Evolutionary conservation across 2,113 vertebrate genomes (phyloP).

Genomic region (Hemicordylus capensis): DNA sequence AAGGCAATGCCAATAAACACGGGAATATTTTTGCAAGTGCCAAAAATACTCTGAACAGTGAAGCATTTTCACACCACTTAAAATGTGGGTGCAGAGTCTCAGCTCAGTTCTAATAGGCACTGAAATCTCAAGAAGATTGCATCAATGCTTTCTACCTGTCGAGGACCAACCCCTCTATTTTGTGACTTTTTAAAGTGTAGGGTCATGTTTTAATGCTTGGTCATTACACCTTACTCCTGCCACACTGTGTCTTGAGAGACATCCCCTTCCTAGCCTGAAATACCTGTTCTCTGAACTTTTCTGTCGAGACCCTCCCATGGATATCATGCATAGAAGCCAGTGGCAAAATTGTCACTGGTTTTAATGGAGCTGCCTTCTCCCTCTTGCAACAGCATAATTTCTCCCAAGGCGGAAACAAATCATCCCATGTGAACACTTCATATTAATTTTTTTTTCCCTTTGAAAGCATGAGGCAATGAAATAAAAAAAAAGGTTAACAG

Average conservation of each 20-base stretch:
- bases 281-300: background rate
- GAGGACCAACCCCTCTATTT: background rate
- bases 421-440: background rate
- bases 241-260: background rate
- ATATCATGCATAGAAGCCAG: background rate
- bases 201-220: background rate
- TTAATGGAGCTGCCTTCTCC: background rate
- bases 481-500: constrained; percentile 15
- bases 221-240: background rate
- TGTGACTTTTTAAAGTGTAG: background rate
- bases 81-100: too few relatives aligned
- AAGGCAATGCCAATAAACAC: background rate
- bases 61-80: too few relatives aligned
- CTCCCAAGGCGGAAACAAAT: constrained; percentile 1
- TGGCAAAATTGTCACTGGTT: background rate
- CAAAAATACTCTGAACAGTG: too few relatives aligned
- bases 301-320: background rate
- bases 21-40: too few relatives aligned
- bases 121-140: background rate
- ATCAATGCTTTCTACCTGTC: background rate
- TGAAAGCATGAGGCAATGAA: background rate
- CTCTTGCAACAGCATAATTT: background rate
- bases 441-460: background rate
- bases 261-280: background rate
- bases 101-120: too few relatives aligned